phyloP scores from a whole-genome alignment of 1,140 invertebrate species.

The Glossosoma conforme region DNA sequence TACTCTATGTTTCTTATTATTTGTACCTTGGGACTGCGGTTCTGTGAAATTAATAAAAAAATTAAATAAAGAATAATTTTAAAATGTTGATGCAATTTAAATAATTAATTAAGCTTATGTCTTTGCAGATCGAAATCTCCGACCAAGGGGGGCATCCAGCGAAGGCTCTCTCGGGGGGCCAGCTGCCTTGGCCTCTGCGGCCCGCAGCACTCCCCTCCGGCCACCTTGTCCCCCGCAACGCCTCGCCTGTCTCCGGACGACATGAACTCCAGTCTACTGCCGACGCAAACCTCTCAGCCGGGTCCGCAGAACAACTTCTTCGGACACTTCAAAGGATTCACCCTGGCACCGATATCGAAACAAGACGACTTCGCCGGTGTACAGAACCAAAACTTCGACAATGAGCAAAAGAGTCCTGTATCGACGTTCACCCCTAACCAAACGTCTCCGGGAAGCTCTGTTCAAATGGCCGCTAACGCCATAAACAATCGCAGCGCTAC shows the following conservation, averaged over 20 bases:
- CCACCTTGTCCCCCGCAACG: constrained; percentile 39
- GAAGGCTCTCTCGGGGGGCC: constrained; percentile 42
- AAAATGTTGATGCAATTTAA: no score
- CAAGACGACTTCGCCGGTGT: constrained; percentile 36
- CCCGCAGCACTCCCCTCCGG: constrained; percentile 31
- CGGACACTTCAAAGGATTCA: constrained; percentile 81
- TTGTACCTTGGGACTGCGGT: no score
- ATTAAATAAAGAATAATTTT: no score
- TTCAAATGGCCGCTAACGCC: constrained; percentile 19
- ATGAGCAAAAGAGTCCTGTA: constrained; percentile 19
- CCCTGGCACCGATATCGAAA: constrained; percentile 63
- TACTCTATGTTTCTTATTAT: no score
- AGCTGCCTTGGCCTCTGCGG: constrained; percentile 44
- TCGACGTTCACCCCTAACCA: constrained; percentile 13
- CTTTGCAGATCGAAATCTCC: constrained; percentile 41
- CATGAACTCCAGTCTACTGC: constrained; percentile 55
- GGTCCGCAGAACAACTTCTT: constrained; percentile 62
- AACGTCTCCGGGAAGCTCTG: constrained; percentile 11
- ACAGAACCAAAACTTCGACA: constrained; percentile 28
- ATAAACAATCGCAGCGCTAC: constrained; percentile 20
- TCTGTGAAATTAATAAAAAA: no score
- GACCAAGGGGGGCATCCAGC: constrained; percentile 43
- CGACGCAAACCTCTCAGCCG: constrained; percentile 49
- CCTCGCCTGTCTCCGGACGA: constrained; percentile 54
- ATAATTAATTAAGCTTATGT: no score